Evolutionary conservation across 1,140 invertebrate species (phyloP).

Genomic region (Zaprionus vittiger): DNA sequence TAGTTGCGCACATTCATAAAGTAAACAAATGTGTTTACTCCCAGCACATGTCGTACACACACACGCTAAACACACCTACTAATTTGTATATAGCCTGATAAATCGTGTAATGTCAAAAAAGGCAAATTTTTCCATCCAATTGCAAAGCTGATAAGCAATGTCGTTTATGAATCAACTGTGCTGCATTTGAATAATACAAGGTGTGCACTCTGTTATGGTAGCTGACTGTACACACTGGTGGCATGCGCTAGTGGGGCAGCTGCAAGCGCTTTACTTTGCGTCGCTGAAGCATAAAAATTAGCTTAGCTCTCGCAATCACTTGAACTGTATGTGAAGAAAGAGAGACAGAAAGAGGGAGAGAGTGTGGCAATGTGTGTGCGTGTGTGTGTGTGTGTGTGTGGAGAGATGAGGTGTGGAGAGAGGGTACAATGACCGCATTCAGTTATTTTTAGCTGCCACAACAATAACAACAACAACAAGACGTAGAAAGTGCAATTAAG

Average conservation of each 20-base stretch:
- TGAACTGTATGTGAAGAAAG: constrained; percentile 16
- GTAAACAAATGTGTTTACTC: constrained; percentile 48
- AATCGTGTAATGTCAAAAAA: constrained; percentile 28
- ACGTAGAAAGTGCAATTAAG: constrained; percentile 76
- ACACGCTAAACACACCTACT: constrained; percentile 4
- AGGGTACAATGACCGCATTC: constrained; percentile 80
- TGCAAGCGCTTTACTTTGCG: constrained; percentile 5
- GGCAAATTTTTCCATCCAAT: constrained; percentile 69
- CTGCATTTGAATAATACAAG: background rate
- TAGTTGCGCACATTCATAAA: constrained; percentile 24
- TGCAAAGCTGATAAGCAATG: constrained; percentile 53
- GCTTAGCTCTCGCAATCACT: constrained; percentile 50
- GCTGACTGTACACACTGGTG: constrained; percentile 44
- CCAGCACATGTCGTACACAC: constrained; percentile 31
- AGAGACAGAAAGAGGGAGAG: background rate
- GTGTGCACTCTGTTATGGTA: constrained; percentile 21
- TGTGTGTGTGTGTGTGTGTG: background rate
- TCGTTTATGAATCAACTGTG: constrained; percentile 61
- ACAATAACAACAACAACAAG: constrained; percentile 36
- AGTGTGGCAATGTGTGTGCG: constrained; percentile 3
- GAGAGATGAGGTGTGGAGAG: constrained; percentile 39
- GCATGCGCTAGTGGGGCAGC: constrained; percentile 10
- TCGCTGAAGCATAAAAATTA: constrained; percentile 62
- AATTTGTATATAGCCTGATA: constrained; percentile 34
- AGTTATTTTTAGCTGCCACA: constrained; percentile 72